Evolutionary conservation across 64 coral and sea anemone species (phyloP).

Genomic region (Montipora capricornis): DNA sequence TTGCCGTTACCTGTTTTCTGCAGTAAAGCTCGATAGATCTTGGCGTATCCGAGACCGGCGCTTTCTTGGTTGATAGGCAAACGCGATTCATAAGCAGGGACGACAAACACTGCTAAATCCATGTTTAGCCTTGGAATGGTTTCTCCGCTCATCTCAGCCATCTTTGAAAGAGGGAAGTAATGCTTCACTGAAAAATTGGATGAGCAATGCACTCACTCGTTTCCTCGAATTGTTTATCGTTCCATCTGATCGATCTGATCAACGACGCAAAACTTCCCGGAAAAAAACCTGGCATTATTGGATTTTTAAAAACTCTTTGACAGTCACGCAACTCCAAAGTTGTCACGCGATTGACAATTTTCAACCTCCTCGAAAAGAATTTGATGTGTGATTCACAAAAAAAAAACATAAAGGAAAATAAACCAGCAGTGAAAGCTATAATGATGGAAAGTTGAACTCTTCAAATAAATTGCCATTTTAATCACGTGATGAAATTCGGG

Average conservation of each 20-base stretch:
- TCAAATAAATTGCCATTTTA: too few relatives aligned
- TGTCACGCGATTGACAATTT: too few relatives aligned
- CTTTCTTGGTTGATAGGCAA: conserved; percentile 60
- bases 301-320: too few relatives aligned
- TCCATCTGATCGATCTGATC: neutral
- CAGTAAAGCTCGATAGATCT: conserved; percentile 59
- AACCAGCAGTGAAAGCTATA: too few relatives aligned
- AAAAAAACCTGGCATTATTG: neutral
- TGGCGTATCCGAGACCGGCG: conserved; percentile 71
- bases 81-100: conserved; percentile 74
- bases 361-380: neutral
- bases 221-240: neutral
- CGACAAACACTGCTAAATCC: conserved; percentile 80
- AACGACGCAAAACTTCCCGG: neutral
- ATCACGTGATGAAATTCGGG: too few relatives aligned
- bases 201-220: neutral
- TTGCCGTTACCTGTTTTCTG: conserved; percentile 28
- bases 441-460: too few relatives aligned
- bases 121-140: neutral
- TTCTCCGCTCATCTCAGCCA: conserved; percentile 33
- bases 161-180: conserved; percentile 61
- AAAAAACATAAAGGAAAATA: too few relatives aligned
- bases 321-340: neutral
- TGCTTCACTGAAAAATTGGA: neutral
- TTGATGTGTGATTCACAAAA: too few relatives aligned